phyloP scores from a whole-genome alignment of 2,113 vertebrate species.

The Jaculus jaculus region DNA sequence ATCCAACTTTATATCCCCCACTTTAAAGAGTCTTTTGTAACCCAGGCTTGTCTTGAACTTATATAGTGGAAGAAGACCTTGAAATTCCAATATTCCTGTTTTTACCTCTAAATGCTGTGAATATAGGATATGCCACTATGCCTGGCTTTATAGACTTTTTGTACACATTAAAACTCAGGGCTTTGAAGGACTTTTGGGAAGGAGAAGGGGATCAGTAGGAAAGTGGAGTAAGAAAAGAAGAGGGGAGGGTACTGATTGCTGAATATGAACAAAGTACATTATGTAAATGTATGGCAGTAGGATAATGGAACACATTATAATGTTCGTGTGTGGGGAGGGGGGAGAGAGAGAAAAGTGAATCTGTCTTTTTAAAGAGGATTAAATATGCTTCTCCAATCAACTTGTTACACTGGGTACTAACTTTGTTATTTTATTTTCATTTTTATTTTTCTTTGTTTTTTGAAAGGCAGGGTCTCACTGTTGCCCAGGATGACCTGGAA shows the following conservation, averaged over 20 bases:
- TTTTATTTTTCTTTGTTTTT: too few relatives aligned
- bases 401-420: neutral
- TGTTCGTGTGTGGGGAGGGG: too few relatives aligned
- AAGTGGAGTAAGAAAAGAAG: fast-evolving
- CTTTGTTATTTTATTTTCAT: too few relatives aligned
- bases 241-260: neutral
- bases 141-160: neutral
- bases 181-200: neutral
- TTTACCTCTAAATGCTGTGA: too few relatives aligned
- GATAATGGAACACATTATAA: neutral
- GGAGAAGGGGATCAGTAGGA: neutral
- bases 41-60: too few relatives aligned
- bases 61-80: too few relatives aligned
- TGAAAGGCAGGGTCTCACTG: too few relatives aligned
- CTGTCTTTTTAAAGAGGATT: neutral
- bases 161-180: neutral
- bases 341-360: neutral
- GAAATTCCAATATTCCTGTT: too few relatives aligned
- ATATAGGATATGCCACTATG: too few relatives aligned
- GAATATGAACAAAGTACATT: neutral
- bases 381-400: neutral
- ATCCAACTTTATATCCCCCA: neutral
- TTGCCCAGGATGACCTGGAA: too few relatives aligned
- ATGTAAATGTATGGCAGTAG: neutral
- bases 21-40: too few relatives aligned